phyloP scores from a whole-genome alignment of 2,888 invertebrate species.

The Ommatoiulus sabulosus region DNA sequence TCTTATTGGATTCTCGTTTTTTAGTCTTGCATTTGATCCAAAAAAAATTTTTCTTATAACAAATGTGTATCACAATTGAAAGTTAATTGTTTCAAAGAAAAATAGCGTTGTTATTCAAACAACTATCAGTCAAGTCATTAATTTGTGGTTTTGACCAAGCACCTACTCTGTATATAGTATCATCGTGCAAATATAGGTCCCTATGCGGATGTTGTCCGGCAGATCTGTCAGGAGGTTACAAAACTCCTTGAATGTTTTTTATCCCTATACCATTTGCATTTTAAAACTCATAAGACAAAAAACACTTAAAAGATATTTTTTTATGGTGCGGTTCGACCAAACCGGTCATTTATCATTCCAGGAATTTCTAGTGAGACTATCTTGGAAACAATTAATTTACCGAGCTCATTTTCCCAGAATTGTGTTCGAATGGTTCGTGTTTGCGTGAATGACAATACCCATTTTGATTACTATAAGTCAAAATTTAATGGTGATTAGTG shows the following conservation, averaged over 20 bases:
- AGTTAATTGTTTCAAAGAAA: background rate
- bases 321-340: background rate
- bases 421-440: background rate
- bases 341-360: background rate
- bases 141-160: background rate
- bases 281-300: background rate
- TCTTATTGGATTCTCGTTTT: background rate
- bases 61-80: background rate
- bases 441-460: background rate
- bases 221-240: background rate
- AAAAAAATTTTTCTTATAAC: background rate
- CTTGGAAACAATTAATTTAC: background rate
- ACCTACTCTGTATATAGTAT: background rate
- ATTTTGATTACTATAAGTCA: background rate
- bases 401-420: background rate
- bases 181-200: background rate
- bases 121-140: background rate
- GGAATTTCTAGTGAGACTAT: background rate
- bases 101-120: background rate
- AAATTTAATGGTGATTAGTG: background rate
- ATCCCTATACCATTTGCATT: background rate
- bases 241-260: background rate
- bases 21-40: background rate
- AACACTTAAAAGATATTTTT: background rate
- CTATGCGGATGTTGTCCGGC: background rate